Conservation (phyloP, 2,797 vertebrate genomes). For the Glossophaga mutica region DNA sequence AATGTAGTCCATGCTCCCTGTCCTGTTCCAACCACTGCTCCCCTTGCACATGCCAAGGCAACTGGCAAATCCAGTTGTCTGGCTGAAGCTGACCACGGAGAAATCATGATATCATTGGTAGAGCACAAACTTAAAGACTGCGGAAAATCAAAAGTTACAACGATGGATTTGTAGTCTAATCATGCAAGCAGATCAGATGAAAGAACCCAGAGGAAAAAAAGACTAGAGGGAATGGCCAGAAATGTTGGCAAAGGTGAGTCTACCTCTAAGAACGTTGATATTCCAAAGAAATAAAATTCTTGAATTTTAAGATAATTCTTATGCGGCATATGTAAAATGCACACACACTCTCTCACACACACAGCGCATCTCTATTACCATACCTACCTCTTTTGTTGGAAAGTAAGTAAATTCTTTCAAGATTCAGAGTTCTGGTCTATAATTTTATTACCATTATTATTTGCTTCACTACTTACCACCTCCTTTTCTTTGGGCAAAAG, state of each 20-base stretch:
- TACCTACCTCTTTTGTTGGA: background rate
- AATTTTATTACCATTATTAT: background rate
- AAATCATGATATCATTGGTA: background rate
- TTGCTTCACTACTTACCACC: background rate
- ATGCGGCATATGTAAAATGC: background rate
- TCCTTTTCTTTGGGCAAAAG: background rate
- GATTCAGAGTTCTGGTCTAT: background rate
- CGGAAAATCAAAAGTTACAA: background rate
- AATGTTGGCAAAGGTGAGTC: background rate
- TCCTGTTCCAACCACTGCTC: background rate
- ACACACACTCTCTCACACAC: background rate
- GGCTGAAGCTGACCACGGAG: background rate
- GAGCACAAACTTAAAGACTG: background rate
- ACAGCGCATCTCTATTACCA: background rate
- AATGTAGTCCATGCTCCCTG: background rate
- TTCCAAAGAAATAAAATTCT: background rate
- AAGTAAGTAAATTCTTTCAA: background rate
- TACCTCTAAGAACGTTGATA: background rate
- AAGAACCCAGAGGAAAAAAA: background rate
- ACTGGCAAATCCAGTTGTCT: slow-evolving; percentile 34
- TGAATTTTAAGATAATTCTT: background rate
- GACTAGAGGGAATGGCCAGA: background rate
- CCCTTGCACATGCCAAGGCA: background rate
- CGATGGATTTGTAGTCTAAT: background rate
- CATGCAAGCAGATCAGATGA: background rate